Percentiles rank a stretch among this genome's conserved stretches.
Conservation (phyloP, 2,113 vertebrate species). For the Syrmaticus mikado region DNA sequence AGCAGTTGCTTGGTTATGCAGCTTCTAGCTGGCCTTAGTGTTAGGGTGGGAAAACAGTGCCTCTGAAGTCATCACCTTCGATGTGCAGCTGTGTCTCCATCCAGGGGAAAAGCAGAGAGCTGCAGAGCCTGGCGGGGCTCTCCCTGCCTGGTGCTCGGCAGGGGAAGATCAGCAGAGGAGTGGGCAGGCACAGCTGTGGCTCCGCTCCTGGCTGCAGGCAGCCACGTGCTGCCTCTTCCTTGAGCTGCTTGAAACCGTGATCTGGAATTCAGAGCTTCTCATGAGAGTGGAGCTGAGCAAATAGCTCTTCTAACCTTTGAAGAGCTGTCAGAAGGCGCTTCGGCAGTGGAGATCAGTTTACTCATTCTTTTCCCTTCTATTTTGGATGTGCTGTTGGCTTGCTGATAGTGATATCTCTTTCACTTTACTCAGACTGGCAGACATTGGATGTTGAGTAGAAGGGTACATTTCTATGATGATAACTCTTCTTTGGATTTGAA, state of each 20-base stretch:
- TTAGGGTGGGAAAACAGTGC: background rate
- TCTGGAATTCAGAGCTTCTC: background rate
- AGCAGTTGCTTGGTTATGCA: background rate
- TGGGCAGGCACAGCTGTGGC: background rate
- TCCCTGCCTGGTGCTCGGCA: accelerated
- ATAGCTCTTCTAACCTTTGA: background rate
- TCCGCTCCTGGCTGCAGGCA: background rate
- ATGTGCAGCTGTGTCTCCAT: background rate
- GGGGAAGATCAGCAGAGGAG: background rate
- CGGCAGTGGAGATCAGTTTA: background rate
- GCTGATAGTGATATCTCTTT: background rate
- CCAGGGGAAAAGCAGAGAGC: background rate
- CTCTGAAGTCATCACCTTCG: background rate
- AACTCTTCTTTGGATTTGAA: background rate
- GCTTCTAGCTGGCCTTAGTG: background rate
- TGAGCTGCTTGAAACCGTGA: background rate
- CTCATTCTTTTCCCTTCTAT: background rate
- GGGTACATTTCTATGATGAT: background rate
- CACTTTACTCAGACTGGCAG: background rate
- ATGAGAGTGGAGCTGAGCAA: accelerated
- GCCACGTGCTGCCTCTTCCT: background rate
- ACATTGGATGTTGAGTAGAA: background rate
- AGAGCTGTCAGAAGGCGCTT: background rate
- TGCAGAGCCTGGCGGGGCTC: background rate
- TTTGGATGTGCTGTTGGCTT: background rate